Percentiles rank a stretch among this genome's conserved stretches.
Conservation (phyloP, 1,140 invertebrate species). For the Tachypleus tridentatus region DNA sequence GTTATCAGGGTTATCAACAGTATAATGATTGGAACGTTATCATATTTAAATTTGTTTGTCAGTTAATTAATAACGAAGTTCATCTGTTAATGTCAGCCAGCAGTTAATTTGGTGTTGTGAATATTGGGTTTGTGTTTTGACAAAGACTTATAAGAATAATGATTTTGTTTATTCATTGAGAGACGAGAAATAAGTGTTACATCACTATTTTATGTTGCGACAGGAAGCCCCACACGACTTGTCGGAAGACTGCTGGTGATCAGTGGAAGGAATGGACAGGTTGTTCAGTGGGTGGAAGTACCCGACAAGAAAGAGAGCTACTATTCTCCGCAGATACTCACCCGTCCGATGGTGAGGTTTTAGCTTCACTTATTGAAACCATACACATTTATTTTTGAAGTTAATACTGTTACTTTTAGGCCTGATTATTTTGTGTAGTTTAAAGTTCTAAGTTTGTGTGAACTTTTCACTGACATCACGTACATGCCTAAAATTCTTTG, state of each 20-base stretch:
- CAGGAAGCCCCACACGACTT: slow-evolving; percentile 28
- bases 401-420: slow-evolving; percentile 14
- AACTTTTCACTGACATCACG: too few species aligned
- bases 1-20: too few species aligned
- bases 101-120: too few species aligned
- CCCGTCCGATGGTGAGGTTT: slow-evolving; percentile 37
- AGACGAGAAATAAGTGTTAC: too few species aligned
- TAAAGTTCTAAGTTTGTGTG: too few species aligned
- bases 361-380: background rate
- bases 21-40: too few species aligned
- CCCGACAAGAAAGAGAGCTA: slow-evolving; percentile 53
- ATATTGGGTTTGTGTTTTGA: too few species aligned
- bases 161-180: background rate
- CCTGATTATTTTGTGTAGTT: slow-evolving; percentile 9
- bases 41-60: too few species aligned
- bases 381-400: slow-evolving; percentile 1
- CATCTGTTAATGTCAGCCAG: too few species aligned
- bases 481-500: too few species aligned
- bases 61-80: too few species aligned
- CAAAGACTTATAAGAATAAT: background rate
- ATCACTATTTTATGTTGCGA: background rate
- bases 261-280: slow-evolving; percentile 53
- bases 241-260: slow-evolving; percentile 52
- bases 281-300: slow-evolving; percentile 48
- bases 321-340: slow-evolving; percentile 54